phyloP scores from a whole-genome alignment of 2,797 vertebrate genomes.

The Salarias fasciatus region DNA sequence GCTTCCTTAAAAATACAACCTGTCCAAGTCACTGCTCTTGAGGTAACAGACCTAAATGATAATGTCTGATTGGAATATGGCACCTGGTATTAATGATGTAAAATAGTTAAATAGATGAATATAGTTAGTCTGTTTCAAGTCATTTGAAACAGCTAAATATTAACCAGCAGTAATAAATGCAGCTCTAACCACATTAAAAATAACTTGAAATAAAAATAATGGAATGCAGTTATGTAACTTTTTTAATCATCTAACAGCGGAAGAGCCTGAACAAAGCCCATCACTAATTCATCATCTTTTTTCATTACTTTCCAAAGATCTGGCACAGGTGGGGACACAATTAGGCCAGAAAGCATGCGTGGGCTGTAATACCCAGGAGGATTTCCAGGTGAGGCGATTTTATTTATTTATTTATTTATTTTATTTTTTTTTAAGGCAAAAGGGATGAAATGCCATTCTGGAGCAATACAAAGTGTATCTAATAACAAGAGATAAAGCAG shows the following conservation, averaged over 20 bases:
- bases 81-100: neutral
- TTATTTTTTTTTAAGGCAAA: slow-evolving; percentile 2
- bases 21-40: neutral
- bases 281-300: slow-evolving; percentile 9
- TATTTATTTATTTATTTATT: neutral
- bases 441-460: slow-evolving; percentile 19
- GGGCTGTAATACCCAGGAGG: slow-evolving; percentile 15
- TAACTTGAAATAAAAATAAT: neutral
- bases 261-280: neutral
- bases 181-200: slow-evolving; percentile 10
- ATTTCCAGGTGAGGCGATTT: slow-evolving; percentile 24
- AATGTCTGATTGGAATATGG: neutral
- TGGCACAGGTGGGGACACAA: slow-evolving; percentile 41
- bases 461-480: neutral
- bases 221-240: neutral
- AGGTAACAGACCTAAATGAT: neutral
- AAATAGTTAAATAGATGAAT: neutral
- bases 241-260: slow-evolving; percentile 1
- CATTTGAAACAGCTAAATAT: neutral
- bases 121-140: neutral
- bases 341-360: slow-evolving; percentile 19
- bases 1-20: neutral
- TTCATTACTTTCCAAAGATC: slow-evolving; percentile 4
- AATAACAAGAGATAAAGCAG: slow-evolving; percentile 7
- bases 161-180: slow-evolving; percentile 17